Conservation (phyloP, 2,113 vertebrate genomes). For the Leucoraja erinaceus region DNA sequence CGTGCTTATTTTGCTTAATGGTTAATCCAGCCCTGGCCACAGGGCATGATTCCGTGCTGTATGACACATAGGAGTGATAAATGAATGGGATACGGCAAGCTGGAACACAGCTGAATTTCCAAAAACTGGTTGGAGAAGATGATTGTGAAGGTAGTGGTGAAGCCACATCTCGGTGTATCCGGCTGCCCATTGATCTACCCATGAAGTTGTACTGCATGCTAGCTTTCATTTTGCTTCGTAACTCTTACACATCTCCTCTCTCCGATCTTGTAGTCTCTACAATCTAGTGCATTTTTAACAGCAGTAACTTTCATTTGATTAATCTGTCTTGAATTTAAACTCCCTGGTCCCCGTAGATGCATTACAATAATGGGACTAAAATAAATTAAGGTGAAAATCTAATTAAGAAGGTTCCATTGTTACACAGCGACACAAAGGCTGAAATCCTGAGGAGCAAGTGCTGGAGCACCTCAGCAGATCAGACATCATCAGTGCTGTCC, state of each 20-base stretch:
- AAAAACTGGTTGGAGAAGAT: too few relatives aligned
- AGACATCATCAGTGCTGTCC: too few relatives aligned
- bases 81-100: not conserved
- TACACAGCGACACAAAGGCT: too few relatives aligned
- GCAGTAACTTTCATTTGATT: not conserved
- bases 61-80: not conserved
- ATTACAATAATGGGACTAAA: not conserved
- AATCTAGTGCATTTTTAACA: not conserved
- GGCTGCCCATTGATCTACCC: not conserved
- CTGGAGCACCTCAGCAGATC: too few relatives aligned
- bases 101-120: not conserved
- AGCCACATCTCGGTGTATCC: not conserved
- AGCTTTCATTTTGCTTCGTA: not conserved
- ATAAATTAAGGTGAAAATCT: not conserved
- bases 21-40: too few relatives aligned
- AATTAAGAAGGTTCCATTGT: not conserved
- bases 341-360: not conserved
- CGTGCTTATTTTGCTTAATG: too few relatives aligned
- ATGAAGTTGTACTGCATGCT: not conserved
- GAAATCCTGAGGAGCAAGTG: too few relatives aligned
- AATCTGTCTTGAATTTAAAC: constrained; percentile 28
- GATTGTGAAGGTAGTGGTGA: not conserved
- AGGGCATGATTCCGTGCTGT: too few relatives aligned
- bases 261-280: not conserved
- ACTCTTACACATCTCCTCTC: not conserved